Conservation (phyloP, 2,113 vertebrate species). For the Elachura formosa region DNA sequence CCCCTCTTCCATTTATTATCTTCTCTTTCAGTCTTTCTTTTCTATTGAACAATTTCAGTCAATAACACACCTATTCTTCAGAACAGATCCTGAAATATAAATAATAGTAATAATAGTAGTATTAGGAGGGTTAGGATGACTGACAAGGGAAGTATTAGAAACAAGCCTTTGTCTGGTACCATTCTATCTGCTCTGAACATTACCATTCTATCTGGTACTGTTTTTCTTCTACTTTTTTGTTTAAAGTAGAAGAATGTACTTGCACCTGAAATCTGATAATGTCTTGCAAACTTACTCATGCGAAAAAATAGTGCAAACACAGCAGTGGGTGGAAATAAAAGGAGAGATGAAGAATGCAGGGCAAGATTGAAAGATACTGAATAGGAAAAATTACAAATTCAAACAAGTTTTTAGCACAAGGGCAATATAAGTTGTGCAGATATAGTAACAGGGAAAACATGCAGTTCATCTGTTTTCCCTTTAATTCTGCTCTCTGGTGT, state of each 20-base stretch:
- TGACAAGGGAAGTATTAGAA: background rate
- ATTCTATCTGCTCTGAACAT: too few relatives aligned
- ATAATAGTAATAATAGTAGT: background rate
- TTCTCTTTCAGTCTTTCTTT: background rate
- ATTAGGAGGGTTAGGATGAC: background rate
- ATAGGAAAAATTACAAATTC: background rate
- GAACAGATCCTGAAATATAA: background rate
- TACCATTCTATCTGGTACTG: background rate
- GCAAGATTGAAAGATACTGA: background rate
- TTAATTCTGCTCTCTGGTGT: background rate
- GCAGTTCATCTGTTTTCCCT: background rate
- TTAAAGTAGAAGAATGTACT: background rate
- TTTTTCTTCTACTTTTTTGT: too few relatives aligned
- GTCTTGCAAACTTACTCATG: background rate
- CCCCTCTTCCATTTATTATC: background rate
- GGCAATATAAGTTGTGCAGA: background rate
- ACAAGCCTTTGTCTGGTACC: background rate
- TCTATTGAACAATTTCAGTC: background rate
- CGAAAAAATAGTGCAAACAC: background rate
- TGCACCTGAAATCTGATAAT: background rate
- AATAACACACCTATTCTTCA: background rate
- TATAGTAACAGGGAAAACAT: background rate
- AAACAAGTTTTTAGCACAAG: background rate
- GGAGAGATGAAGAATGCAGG: background rate
- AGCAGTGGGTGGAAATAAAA: background rate